Base-by-base conservation (phyloP, 1,140 invertebrate genomes). In the Danaus plexippus region DNA sequence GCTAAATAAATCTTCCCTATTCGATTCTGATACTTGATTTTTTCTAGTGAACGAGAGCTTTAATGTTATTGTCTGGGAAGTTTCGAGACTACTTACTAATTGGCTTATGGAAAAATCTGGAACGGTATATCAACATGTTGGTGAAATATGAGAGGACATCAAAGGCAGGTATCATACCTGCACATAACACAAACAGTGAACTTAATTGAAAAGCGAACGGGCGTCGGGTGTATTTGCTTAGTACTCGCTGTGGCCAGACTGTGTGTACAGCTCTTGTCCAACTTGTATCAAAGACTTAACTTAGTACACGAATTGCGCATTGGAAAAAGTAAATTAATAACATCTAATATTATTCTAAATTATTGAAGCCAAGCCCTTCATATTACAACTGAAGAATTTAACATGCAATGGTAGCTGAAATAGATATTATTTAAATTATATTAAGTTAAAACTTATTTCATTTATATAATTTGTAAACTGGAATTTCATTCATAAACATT, bases 121-220 rank as follows among this genome's bases (percentile, higher is more conserved):
- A 32, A 32, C 22, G 22, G 22, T 32, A 55, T 55, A 55, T 55
- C 9, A 55, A 55, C 22, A 32, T 32, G 47, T 55, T 43, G 22
- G 11, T 15, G 4, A 47, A 73, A 67, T 79, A 79, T 77, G 71
- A 75, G 61, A 69, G 68, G 50, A 75, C 72, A 69, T 75, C 72
- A 79, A 79, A 79, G 76, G 52, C 66, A 71, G 66, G 73, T 71
- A 79, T 80, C 69, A 75, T 74, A 73, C 68, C 67, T 73, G 68
- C 54, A 64, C 63, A 48, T 57, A 73, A 68, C 69, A 70, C 71
- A 77, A 74, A 73, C 71, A 76, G 66, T 68, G 64, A 67, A 75
- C 67, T 73, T 78, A 78, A 78, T 78, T 80, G 75, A 66, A 79
- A 77, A 79, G 77, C 77, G 74, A 69, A 64, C 62, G 64, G 70